phyloP scores from a whole-genome alignment of 1,140 invertebrate genomes.

The Cherax destructor region DNA sequence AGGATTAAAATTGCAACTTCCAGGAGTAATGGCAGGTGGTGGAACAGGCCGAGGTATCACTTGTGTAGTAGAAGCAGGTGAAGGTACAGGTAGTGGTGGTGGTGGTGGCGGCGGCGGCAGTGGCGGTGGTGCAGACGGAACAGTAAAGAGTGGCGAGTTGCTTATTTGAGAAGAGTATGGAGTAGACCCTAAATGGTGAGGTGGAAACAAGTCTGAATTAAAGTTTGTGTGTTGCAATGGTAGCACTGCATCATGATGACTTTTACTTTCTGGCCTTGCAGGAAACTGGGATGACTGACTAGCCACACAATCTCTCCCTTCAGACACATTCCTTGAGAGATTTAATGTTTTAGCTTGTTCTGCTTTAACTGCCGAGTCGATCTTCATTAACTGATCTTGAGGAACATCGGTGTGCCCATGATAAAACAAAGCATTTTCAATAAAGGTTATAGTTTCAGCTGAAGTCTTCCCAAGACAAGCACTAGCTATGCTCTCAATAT shows the following conservation, averaged over 20 bases:
- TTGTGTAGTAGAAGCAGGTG: not conserved
- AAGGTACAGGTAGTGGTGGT: not conserved
- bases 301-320: not conserved
- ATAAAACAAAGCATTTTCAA: slow-evolving; percentile 17
- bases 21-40: not conserved
- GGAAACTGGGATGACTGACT: not conserved
- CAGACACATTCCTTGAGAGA: not conserved
- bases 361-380: slow-evolving; percentile 19
- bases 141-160: not conserved
- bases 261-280: not conserved
- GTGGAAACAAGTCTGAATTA: not conserved
- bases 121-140: not conserved
- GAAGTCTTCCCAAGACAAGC: slow-evolving; percentile 12
- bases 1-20: not conserved
- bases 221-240: not conserved
- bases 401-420: slow-evolving; percentile 23
- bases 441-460: slow-evolving; percentile 11
- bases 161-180: not conserved
- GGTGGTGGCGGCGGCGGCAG: not conserved
- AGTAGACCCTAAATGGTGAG: not conserved
- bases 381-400: slow-evolving; percentile 17
- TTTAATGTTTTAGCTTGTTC: slow-evolving; percentile 3
- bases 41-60: not conserved
- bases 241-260: not conserved
- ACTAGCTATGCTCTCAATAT: slow-evolving; percentile 3